Base-by-base conservation (phyloP, 30 jellyfish, hydroid and myxozoan species). In the Aurelia sp. region DNA sequence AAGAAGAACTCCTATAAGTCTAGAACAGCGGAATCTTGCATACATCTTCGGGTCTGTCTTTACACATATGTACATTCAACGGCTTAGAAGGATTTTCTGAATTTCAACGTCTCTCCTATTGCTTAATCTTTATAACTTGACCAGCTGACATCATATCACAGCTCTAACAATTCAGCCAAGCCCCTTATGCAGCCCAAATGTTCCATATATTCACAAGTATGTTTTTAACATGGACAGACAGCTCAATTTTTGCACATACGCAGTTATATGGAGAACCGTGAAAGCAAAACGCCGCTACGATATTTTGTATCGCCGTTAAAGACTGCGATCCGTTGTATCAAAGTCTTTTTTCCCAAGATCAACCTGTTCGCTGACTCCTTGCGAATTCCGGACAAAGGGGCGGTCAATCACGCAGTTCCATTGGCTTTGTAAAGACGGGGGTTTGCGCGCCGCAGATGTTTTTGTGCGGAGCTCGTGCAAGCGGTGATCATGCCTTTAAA, bases 331-430 rank as follows among this genome's bases (percentile, higher is more conserved):
- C 55, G 72, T 73, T 84, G 93, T 73, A 84, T 73, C 93, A 53
- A 84, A 63, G 47, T 30, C 64, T 63, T 76, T 81, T 74, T 84
- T 84, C 85, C 87, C 76, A 61, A 84, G 81, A 84, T 84, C 93
- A 84, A 84, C 93, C 93, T 72, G 93, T 84, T 64, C 89, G 21
- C 80, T 50, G 73, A 48, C 80, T 78, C 80, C 58, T 63, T 84
- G 93, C 82, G 81, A 59, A 48, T 73, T 84, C 67, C 78, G 84
- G 79, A 84, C 88, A 84, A 72, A 72, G 76, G 78, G 87, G 82
- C 92, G 92, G 92, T 82, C 92, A 82, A 82, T 82, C 85, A 82
- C 70, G 84, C 51, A 57, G 82, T 47, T 68, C 63, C 88, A 84
- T 60, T 73, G 84, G 82, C 86, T 72, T 72, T 47, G 88, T 0